Base-by-base conservation (phyloP, 2,113 vertebrate species). In the Lathamus discolor region DNA sequence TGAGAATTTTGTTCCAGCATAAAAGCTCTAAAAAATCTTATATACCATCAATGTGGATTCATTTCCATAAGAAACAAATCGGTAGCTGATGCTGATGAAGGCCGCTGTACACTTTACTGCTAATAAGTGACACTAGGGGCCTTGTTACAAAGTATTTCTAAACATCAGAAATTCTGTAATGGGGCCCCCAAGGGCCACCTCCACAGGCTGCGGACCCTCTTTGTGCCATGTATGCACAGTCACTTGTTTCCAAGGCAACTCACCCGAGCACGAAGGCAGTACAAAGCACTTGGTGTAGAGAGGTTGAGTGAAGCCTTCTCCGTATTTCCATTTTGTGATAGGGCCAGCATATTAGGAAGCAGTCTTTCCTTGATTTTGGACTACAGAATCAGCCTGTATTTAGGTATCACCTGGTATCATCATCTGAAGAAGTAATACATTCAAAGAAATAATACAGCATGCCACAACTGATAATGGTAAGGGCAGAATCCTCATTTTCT, bases 101-200 rank as follows among this genome's bases (percentile, higher is more conserved):
- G 91, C 89, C 83, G 92, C 93, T 93, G 90, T 92, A 76, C 88
- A 75, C 93, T 97, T 95, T 94, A 94, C 96, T 80, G 88, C 92
- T 97, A 96, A 97, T 93, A 95, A 97, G 88, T 76, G 94, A 98
- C 91, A 94, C 96, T 84, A 96, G 97, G 83, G 95, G 95, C 94
- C 97, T 97, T 97, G 96, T 97, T 97, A 97, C 95, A 93, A 97
- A 97, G 92, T 93, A 97, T 96, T 96, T 96, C 95, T 95, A 96
- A 97, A 95, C 88, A 96, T 88, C 89, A 43, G 82, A 91, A 96
- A 97, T 96, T 95, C 95, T 70, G 85, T 96, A 96, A 97, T 95
- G 92, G 96, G 86, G 82, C 87, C 96, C 86, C 94, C 84, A 96
- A 92, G 94, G 97, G 85, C 97, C 95, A 27, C 17, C 13, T 92